Percentiles rank a stretch among this genome's conserved stretches.
Evolutionary conservation across 2,113 vertebrate genomes (phyloP).

Genomic region (Nipponia nippon): DNA sequence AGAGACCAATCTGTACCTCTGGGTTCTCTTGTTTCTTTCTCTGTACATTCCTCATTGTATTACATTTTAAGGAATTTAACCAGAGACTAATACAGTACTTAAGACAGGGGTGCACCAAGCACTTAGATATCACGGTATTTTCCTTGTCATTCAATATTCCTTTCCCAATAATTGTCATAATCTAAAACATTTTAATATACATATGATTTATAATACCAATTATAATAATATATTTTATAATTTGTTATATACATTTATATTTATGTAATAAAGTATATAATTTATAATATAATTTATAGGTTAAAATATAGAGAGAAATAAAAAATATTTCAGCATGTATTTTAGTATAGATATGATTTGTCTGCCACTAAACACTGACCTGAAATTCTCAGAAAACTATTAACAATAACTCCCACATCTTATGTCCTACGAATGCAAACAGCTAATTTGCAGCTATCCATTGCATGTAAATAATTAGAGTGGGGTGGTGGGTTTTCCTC

Average conservation of each 20-base stretch:
- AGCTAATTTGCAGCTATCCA: neutral
- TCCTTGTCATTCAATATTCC: neutral
- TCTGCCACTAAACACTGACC: neutral
- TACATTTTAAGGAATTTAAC: neutral
- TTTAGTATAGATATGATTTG: neutral
- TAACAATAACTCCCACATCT: neutral
- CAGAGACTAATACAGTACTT: neutral
- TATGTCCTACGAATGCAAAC: neutral
- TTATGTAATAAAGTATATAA: neutral
- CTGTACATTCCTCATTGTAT: neutral
- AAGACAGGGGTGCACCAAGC: neutral
- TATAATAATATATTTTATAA: neutral
- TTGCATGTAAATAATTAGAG: neutral
- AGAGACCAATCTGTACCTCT: neutral
- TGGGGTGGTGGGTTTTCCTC: neutral
- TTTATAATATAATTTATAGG: neutral
- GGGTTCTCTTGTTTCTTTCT: neutral
- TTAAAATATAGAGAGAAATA: neutral
- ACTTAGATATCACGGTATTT: neutral
- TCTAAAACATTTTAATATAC: neutral
- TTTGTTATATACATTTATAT: neutral
- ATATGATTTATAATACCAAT: neutral
- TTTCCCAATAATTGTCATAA: neutral
- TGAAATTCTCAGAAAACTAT: neutral
- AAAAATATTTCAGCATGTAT: neutral